Evolutionary conservation across 1,140 invertebrate genomes (phyloP), one percentile per base, ranked within the genome.

Genomic region (Catajapyx aquilonaris): DNA sequence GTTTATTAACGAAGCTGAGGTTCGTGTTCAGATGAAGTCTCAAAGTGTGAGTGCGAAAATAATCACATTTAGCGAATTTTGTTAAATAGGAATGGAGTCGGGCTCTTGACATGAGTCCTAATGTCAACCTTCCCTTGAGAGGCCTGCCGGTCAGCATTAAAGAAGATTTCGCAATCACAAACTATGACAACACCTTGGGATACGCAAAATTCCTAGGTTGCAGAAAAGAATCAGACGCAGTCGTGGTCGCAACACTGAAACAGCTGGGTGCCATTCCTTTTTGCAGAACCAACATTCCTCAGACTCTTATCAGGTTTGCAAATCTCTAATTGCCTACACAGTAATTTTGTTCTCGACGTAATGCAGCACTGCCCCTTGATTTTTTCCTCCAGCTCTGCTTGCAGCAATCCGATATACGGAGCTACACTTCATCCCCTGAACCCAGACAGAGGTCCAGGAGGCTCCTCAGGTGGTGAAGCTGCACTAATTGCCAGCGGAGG

Each of bases 111-210:
- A n/a, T n/a, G n/a, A n/a, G n/a, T n/a, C n/a, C n/a, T n/a, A n/a
- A n/a, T n/a, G n/a, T n/a, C n/a, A n/a, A n/a, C n/a, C n/a, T n/a
- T n/a, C 50, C 51, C 17, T 41, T 57, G 5, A 51, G 50, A 41
- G 55, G 55, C 7, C 20, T 58, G 7, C 56, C 56, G n/a, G 45
- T 58, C 34, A 53, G 53, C 36, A 44, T 58, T 19, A 57, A 56
- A 39, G 54, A 56, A 31, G 47, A 45, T 37, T 41, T 53, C 11
- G 36, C 45, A 13, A 40, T 63, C 11, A 41, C 57, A 46, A 60
- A 59, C 10, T 54, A 61, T 44, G 64, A 65, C 36, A 51, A 50
- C 20, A 61, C 52, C 13, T 39, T 54, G n/a, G 64, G 64, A 3
- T 44, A 60, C n/a, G 46, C 52, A 4, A 52, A 52, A 38, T 50